phyloP scores from a whole-genome alignment of 2,888 invertebrate species.

The Epistrophella euchroma region DNA sequence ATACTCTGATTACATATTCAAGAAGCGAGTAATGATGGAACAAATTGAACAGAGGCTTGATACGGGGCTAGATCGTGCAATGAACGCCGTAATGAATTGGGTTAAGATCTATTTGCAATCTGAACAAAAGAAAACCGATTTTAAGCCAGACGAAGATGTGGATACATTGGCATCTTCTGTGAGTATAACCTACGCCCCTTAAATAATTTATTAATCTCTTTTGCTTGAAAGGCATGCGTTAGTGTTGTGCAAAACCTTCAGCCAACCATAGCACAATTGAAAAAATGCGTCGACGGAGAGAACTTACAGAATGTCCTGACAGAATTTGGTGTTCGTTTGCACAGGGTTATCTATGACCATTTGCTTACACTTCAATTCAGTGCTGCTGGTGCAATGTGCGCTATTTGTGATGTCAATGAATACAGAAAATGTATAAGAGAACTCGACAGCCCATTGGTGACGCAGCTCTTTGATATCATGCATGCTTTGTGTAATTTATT shows the following conservation, averaged over 20 bases:
- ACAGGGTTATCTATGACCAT: conserved; percentile 97
- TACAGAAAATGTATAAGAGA: conserved; percentile 94
- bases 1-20: conserved; percentile 94
- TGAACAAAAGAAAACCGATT: conserved; percentile 98
- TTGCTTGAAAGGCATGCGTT: conserved; percentile 88
- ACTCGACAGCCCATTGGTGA: conserved; percentile 90
- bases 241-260: conserved; percentile 93
- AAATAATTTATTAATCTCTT: neutral
- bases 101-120: conserved; percentile 94
- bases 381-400: conserved; percentile 98
- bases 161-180: conserved; percentile 94
- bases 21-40: conserved; percentile 93
- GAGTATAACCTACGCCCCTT: conserved; percentile 79
- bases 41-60: conserved; percentile 97
- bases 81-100: conserved; percentile 95
- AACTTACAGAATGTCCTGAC: conserved; percentile 94
- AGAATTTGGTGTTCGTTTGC: conserved; percentile 96
- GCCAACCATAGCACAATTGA: conserved; percentile 90
- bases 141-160: conserved; percentile 93
- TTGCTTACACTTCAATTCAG: conserved; percentile 97
- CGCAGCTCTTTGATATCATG: conserved; percentile 96
- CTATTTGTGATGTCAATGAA: conserved; percentile 99
- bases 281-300: conserved; percentile 94
- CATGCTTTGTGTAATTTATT: conserved; percentile 98
- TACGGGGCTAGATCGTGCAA: conserved; percentile 92